Evolutionary conservation across 1,140 invertebrate species (phyloP).

Genomic region (Heliconius eleuchia): DNA sequence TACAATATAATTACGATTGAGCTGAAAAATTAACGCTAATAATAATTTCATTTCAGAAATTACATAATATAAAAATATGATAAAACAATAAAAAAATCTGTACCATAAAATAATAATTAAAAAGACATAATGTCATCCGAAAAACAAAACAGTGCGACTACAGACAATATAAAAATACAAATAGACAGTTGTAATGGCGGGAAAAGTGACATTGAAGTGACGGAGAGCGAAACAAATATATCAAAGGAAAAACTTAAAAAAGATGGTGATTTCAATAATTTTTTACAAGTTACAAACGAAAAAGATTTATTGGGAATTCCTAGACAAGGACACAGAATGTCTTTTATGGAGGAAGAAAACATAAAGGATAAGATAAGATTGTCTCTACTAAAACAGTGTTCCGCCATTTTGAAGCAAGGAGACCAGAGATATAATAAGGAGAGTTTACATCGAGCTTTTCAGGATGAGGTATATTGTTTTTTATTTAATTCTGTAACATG

Average conservation of each 20-base stretch:
- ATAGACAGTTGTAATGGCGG: slow-evolving; percentile 44
- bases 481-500: neutral
- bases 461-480: slow-evolving; percentile 82
- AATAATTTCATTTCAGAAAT: neutral
- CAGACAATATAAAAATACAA: slow-evolving; percentile 39
- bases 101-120: slow-evolving; percentile 33
- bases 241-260: neutral
- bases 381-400: slow-evolving; percentile 83
- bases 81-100: slow-evolving; percentile 27
- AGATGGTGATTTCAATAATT: neutral
- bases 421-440: slow-evolving; percentile 83
- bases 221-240: slow-evolving; percentile 3
- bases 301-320: slow-evolving; percentile 42
- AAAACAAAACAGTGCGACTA: slow-evolving; percentile 12
- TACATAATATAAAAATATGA: slow-evolving; percentile 26
- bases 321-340: slow-evolving; percentile 74
- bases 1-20: too few species aligned
- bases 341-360: slow-evolving; percentile 86
- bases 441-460: slow-evolving; percentile 83
- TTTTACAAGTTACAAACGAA: neutral
- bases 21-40: neutral
- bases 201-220: slow-evolving; percentile 44
- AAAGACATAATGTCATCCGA: slow-evolving; percentile 32
- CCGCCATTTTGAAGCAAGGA: slow-evolving; percentile 83
- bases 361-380: slow-evolving; percentile 82